Conservation (phyloP, 2,797 vertebrate species). For the Ctenosaura bakeri region DNA sequence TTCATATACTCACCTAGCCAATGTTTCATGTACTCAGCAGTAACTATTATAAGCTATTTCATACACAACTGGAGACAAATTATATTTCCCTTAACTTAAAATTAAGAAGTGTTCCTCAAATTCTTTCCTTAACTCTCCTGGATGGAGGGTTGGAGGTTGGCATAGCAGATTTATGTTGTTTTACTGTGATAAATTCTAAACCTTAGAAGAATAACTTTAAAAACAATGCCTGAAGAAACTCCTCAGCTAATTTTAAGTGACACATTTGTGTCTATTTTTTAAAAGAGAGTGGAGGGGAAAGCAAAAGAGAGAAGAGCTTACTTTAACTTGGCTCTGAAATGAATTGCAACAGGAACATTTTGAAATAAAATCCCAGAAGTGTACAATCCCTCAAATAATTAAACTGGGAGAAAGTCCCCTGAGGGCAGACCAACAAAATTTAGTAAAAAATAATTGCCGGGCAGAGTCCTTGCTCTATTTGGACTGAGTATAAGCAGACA, state of each 20-base stretch:
- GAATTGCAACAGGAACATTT: constrained; percentile 79
- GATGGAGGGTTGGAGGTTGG: constrained; percentile 53
- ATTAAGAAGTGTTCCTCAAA: constrained; percentile 77
- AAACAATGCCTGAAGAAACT: constrained; percentile 76
- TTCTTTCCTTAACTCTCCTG: constrained; percentile 72
- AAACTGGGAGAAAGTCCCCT: constrained; percentile 81
- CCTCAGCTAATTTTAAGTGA: constrained; percentile 79
- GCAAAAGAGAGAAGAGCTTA: constrained; percentile 57
- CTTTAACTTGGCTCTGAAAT: constrained; percentile 62
- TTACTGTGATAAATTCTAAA: constrained; percentile 80
- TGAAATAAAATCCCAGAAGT: constrained; percentile 84
- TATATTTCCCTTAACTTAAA: constrained; percentile 80
- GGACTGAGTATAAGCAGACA: constrained; percentile 75
- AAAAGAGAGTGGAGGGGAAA: constrained; percentile 32
- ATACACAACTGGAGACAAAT: constrained; percentile 81
- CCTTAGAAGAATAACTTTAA: constrained; percentile 80
- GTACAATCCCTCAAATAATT: constrained; percentile 81
- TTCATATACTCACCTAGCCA: constrained; percentile 79
- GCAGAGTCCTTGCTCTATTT: constrained; percentile 78
- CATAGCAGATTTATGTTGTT: constrained; percentile 74
- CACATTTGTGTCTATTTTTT: constrained; percentile 68
- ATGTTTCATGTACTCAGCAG: constrained; percentile 81
- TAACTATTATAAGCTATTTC: constrained; percentile 80
- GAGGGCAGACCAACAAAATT: constrained; percentile 80
- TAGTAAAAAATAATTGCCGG: constrained; percentile 80